Conservation (phyloP, 2,113 vertebrate genomes). For the Parotia lawesii region DNA sequence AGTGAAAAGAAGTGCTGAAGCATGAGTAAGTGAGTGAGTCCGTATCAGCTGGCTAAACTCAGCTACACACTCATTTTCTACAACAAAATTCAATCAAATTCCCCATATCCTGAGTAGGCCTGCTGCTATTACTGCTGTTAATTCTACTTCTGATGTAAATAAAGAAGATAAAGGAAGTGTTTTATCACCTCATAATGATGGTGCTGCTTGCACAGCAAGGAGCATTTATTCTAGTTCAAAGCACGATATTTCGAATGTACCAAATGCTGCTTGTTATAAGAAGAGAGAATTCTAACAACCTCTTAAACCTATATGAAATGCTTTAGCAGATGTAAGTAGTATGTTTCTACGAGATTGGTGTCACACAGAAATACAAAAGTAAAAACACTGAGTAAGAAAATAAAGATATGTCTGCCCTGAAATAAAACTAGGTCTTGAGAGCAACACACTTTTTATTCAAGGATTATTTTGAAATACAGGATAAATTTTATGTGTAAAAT, state of each 20-base stretch:
- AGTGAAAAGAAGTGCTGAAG: background rate
- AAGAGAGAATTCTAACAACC: background rate
- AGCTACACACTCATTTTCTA: background rate
- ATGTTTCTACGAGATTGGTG: background rate
- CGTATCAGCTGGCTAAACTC: background rate
- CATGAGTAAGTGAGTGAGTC: background rate
- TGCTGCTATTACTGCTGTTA: background rate
- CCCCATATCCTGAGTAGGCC: background rate
- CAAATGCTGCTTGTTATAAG: background rate
- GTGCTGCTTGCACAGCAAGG: background rate
- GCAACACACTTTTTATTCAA: background rate
- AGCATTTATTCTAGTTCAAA: background rate
- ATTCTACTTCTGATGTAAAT: background rate
- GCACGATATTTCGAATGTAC: background rate
- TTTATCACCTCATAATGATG: background rate
- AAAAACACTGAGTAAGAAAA: background rate
- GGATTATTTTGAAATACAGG: background rate
- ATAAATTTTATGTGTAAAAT: background rate
- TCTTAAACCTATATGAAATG: background rate
- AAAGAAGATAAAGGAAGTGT: background rate
- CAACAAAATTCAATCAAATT: background rate
- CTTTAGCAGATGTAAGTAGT: background rate
- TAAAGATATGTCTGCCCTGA: background rate
- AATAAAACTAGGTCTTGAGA: background rate
- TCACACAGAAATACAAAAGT: background rate